phyloP scores from a whole-genome alignment of 2,888 invertebrate species.

The Drosophila eohydei region DNA sequence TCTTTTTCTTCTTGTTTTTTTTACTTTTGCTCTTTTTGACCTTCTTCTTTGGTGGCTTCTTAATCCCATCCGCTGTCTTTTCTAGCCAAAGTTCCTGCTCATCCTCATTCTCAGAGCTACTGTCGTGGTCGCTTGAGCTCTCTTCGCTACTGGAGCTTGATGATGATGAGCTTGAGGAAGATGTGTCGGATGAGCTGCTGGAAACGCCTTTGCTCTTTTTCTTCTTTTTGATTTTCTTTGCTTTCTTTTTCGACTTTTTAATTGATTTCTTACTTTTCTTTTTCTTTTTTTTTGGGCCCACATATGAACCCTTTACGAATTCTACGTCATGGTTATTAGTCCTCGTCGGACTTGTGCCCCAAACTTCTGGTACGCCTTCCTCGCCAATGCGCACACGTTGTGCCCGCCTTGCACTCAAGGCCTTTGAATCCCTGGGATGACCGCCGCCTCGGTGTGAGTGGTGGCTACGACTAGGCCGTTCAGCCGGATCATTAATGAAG shows the following conservation, averaged over 20 bases:
- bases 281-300: constrained; percentile 73
- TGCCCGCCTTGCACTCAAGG: constrained; percentile 89
- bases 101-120: constrained; percentile 54
- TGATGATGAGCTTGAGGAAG: constrained; percentile 39
- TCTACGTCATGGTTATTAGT: constrained; percentile 80
- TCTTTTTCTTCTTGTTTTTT: constrained; percentile 76
- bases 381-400: constrained; percentile 91
- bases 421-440: constrained; percentile 84
- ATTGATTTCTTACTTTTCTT: constrained; percentile 57
- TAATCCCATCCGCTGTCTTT: constrained; percentile 86
- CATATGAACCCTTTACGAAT: constrained; percentile 68
- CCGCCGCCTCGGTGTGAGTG: constrained; percentile 43
- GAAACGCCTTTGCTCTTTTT: constrained; percentile 86
- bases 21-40: constrained; percentile 78
- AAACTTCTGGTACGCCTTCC: constrained; percentile 88
- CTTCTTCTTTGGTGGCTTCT: constrained; percentile 85
- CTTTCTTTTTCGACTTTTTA: constrained; percentile 49
- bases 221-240: constrained; percentile 84
- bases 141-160: constrained; percentile 57
- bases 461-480: constrained; percentile 44
- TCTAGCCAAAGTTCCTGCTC: constrained; percentile 89
- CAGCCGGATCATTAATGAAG: constrained; percentile 69
- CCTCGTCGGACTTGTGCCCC: constrained; percentile 91
- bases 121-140: constrained; percentile 58
- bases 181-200: constrained; percentile 56